Evolutionary conservation across 2,113 vertebrate species (phyloP), one percentile per base, ranked within the genome.

Genomic region (Oplegnathus fasciatus): DNA sequence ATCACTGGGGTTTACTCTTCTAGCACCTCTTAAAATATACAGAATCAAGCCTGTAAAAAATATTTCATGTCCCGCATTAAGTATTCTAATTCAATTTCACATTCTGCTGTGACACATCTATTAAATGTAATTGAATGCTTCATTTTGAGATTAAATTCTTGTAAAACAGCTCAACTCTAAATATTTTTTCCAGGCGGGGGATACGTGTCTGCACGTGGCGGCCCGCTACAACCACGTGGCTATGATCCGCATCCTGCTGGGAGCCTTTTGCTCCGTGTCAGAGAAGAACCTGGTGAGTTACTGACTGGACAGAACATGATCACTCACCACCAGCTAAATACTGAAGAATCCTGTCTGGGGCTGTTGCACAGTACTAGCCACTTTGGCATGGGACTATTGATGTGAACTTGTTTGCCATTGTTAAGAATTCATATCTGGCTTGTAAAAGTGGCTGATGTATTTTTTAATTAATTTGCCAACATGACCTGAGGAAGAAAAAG

Each of bases 141-240:
- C 9, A 11, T 54, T 42, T 44, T 28, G 9, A 30, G 3, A 55
- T 26, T 7, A 9, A 20, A 8, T 60, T 34, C 1, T 26, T 70
- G 4, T 46, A 2, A 26, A 52, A 28, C 9, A 54, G 1, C 3
- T 30, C 0, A 15, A 42, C 4, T n/a, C 9, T 28, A 2, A 18
- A 69, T 54, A 7, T 61, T 92, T 89, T 92, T 95, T 96, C 90
- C 95, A 99, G 98, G 96, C 94, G 75, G 98, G 98, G 68, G 98
- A 99, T 86, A 97, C 97, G 48, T 98, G 98, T 95, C 95, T 99
- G 94, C 98, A 99, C 90, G 96, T 99, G 76, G 97, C 97, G 0
- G 96, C 97, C 5, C 97, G 98, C 84, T 99, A 99, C 94, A 99
- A 99, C 95, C 98, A 99, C 82, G 95, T 98, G 88, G 90, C 96